phyloP scores from a whole-genome alignment of 2,797 vertebrate genomes.

The Amblyraja radiata region DNA sequence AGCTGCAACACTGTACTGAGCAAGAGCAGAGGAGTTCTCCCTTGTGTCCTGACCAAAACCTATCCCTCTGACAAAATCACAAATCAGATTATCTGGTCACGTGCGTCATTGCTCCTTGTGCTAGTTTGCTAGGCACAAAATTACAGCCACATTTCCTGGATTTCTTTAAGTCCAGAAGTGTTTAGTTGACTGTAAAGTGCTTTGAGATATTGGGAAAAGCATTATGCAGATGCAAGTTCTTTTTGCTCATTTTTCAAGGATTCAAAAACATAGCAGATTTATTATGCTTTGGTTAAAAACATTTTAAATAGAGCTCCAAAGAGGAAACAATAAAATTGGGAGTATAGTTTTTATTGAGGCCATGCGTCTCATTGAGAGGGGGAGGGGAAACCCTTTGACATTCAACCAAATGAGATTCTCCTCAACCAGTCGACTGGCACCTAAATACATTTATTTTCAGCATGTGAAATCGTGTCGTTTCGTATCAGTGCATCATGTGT shows the following conservation, averaged over 20 bases:
- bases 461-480: not conserved
- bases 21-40: not conserved
- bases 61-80: not conserved
- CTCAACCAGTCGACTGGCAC: not conserved
- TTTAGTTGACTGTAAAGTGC: not conserved
- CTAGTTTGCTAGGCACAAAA: not conserved
- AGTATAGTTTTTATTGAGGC: not conserved
- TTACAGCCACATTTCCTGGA: not conserved
- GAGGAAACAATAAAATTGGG: not conserved
- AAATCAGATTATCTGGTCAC: not conserved
- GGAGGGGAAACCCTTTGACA: not conserved
- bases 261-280: not conserved
- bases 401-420: not conserved
- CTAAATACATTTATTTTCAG: not conserved
- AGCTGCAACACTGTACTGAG: not conserved
- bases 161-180: not conserved
- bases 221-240: not conserved
- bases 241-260: not conserved
- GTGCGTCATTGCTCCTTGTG: not conserved
- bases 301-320: not conserved
- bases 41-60: not conserved
- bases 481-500: constrained; percentile 17
- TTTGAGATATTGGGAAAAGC: not conserved
- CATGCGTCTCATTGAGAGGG: not conserved
- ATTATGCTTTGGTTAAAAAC: not conserved